Evolutionary conservation across 1,140 invertebrate genomes (phyloP), one percentile per base, ranked within the genome.

Genomic region (Linepithema humile): DNA sequence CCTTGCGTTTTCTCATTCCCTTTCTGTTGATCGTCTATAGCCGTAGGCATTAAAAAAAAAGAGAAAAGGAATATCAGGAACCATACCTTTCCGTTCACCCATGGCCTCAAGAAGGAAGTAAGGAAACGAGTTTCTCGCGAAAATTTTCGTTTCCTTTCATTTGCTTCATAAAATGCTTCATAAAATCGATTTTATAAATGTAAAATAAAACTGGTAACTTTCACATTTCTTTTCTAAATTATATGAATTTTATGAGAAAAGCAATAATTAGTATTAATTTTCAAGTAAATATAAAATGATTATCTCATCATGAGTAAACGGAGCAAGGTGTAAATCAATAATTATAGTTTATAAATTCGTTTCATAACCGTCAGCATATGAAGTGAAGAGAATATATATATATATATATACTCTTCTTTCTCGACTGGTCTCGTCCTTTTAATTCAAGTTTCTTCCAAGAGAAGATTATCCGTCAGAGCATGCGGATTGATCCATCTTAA

Each of bases 401-500:
- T 6, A 40, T 38, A 23, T 6, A 38, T 80, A 23, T 15, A 43
- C 7, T 29, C 40, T n/a, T 35, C 4, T 20, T 32, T 26, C 15
- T n/a, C 73, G 32, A 12, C 43, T 77, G 2, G 32, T 29, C 59
- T 53, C 64, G 35, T 69, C 64, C 64, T 38, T 69, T 80, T 80
- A 80, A 80, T 69, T 80, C 64, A 43, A 69, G 48, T 80, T 80
- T 38, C 75, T 55, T 40, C 48, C 48, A 48, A 35, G 78, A 43
- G 38, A 73, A 60, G 78, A 82, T 82, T 82, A 82, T 74, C 40
- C 72, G 35, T 77, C 45, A 43, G 35, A 23, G 35, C 50, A 12
- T 32, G 32, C 43, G 64, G 55, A 82, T 82, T 80, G 83, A 82
- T 84, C 75, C 83, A 84, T 70, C 74, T 84, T 82, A 70, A 84